Percentiles rank a stretch among this genome's conserved stretches.
These are phyloP conservation scores for Crocuta crocuta DNA, from an alignment of 2,113 vertebrate species.

Conservation along the genomic window DNA sequence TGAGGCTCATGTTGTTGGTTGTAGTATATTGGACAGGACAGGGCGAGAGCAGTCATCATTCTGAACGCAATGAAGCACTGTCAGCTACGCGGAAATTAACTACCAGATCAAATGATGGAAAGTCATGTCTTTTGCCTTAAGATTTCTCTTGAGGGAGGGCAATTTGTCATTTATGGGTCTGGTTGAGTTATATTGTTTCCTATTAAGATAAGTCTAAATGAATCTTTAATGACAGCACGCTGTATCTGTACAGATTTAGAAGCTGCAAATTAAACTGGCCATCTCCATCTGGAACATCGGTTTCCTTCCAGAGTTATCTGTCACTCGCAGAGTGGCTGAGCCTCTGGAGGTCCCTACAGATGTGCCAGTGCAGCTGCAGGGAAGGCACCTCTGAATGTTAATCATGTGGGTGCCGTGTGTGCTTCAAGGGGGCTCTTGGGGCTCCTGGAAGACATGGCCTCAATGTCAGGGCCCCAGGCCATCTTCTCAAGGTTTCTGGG, in stretches of 20 bases:
- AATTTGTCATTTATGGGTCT: constrained; percentile 66
- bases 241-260: constrained; percentile 55
- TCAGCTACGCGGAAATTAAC: neutral
- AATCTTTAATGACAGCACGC: constrained; percentile 68
- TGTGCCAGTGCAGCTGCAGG: neutral
- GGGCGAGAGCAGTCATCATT: fast-evolving
- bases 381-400: fast-evolving
- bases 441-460: neutral
- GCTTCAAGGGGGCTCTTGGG: neutral
- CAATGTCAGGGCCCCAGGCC: fast-evolving
- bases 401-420: fast-evolving
- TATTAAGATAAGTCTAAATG: constrained; percentile 74
- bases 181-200: constrained; percentile 57
- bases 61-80: fast-evolving
- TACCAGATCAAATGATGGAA: neutral
- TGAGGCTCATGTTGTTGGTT: fast-evolving
- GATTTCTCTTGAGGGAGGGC: constrained; percentile 42
- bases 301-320: constrained; percentile 24
- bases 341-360: neutral
- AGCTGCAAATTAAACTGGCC: constrained; percentile 64
- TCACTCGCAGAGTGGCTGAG: neutral
- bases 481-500: fast-evolving
- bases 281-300: constrained; percentile 57
- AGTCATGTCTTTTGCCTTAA: neutral
- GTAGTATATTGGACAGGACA: fast-evolving